Base-by-base conservation (phyloP, 1,140 invertebrate genomes). In the Apolygus lucorum region DNA sequence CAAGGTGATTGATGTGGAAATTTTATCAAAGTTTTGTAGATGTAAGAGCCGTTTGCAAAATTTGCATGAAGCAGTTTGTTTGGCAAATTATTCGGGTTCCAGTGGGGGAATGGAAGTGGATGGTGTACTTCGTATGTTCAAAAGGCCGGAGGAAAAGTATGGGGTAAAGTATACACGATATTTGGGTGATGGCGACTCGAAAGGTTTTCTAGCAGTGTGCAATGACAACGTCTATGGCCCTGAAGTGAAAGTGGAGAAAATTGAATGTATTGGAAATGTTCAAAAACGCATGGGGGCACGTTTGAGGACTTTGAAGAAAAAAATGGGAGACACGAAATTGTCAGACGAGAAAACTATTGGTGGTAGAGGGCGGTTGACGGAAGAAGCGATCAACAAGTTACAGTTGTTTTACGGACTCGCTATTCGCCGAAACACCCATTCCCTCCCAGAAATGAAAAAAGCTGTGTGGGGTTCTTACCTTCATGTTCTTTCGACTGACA, bases 211-310 rank as follows among this genome's bases (percentile, higher is more conserved):
- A 22, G 29, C 1, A 25, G 65, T 74, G 1, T n/a, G 2, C 21
- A 22, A 27, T 8, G 52, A 71, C 28, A 62, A 71, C 22, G 73
- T 74, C 4, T 75, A 73, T 72, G 71, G 70, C 49, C 28, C 25
- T 22, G 67, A 76, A 71, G 28, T 73, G 49, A 14, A 64, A 68
- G 66, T 75, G 29, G 71, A 68, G 68, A 74, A 76, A 71, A 71
- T 74, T 49, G 74, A 76, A 66, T 75, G 74, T 68, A 69, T 75
- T 25, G 70, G 68, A 62, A 70, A 74, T 54, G 72, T 77, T 1
- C 71, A 74, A 70, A 75, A 76, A 68, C 67, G 76, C 17, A 74
- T 77, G 70, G 73, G 73, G 2, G 73, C 68, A 14, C 72, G 73
- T 25, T 65, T 76, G 22, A 52, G 70, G 2, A n/a, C n/a, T n/a